phyloP scores from a whole-genome alignment of 1,140 invertebrate genomes.

The Linepithema humile region DNA sequence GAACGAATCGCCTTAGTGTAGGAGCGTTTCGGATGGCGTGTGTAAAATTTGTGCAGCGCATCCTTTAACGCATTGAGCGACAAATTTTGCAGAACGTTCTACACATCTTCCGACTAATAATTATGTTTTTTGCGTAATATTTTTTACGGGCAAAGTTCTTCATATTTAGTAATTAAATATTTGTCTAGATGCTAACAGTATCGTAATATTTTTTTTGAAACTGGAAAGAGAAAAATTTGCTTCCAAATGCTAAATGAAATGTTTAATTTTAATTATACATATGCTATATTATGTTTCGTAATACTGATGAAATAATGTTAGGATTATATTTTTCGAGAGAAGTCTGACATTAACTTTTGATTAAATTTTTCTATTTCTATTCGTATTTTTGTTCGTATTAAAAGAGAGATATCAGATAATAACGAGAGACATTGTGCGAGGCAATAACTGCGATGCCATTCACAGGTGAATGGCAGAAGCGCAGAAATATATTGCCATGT shows the following conservation, averaged over 20 bases:
- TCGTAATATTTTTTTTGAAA: neutral
- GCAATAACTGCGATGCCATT: slow-evolving; percentile 34
- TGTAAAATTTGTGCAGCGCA: neutral
- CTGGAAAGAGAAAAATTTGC: neutral
- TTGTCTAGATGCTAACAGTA: neutral
- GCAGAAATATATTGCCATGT: slow-evolving; percentile 1
- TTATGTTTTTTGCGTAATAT: no score
- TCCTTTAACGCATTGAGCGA: slow-evolving; percentile 24
- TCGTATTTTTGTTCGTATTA: neutral
- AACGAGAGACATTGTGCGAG: neutral
- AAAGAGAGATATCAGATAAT: neutral
- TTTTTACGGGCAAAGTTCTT: neutral
- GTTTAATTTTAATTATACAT: neutral
- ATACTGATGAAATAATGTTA: neutral
- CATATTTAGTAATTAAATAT: neutral
- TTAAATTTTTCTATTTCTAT: slow-evolving; percentile 3
- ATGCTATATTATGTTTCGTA: neutral
- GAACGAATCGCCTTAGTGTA: slow-evolving; percentile 2
- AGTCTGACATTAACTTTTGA: neutral
- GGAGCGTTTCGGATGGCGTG: slow-evolving; percentile 4
- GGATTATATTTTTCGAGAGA: neutral
- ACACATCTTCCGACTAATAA: neutral
- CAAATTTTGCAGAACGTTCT: neutral
- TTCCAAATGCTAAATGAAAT: neutral
- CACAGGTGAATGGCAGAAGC: slow-evolving; percentile 17